These are phyloP conservation scores for Drosophila rufa DNA, from an alignment of 1,140 invertebrate genomes.

Conservation along the genomic window DNA sequence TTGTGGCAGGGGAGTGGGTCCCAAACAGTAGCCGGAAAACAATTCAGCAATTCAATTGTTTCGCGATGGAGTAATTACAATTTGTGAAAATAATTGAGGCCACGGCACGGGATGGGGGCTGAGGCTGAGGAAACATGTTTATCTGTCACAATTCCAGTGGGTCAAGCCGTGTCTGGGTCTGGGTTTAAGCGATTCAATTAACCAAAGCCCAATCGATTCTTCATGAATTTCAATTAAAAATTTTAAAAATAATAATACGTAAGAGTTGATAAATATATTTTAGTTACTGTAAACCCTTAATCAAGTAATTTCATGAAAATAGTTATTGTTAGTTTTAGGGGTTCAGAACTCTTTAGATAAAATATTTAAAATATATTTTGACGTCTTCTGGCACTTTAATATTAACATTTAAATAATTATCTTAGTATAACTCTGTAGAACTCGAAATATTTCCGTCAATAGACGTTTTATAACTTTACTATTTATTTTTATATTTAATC, in stretches of 20 bases:
- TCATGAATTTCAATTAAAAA: not conserved
- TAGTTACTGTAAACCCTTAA: too few species aligned
- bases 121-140: constrained; percentile 7
- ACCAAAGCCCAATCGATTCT: constrained; percentile 11
- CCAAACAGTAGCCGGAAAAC: constrained; percentile 49
- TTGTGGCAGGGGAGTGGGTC: constrained; percentile 14
- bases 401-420: not conserved
- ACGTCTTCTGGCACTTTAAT: not conserved
- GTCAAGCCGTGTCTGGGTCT: constrained; percentile 19
- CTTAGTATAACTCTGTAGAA: not conserved
- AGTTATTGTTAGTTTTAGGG: not conserved
- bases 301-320: too few species aligned
- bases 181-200: constrained; percentile 29
- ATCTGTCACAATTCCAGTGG: constrained; percentile 29
- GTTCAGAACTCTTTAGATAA: not conserved
- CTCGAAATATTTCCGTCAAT: not conserved
- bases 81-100: constrained; percentile 53
- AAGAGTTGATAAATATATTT: too few species aligned
- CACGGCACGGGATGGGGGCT: not conserved
- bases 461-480: not conserved
- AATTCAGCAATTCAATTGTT: constrained; percentile 57
- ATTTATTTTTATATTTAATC: not conserved
- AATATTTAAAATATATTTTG: not conserved
- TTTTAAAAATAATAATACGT: not conserved
- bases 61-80: constrained; percentile 53